Percentiles rank a stretch among this genome's conserved stretches.
Conservation (phyloP, 2,797 vertebrate species). For the Acanthopagrus latus region DNA sequence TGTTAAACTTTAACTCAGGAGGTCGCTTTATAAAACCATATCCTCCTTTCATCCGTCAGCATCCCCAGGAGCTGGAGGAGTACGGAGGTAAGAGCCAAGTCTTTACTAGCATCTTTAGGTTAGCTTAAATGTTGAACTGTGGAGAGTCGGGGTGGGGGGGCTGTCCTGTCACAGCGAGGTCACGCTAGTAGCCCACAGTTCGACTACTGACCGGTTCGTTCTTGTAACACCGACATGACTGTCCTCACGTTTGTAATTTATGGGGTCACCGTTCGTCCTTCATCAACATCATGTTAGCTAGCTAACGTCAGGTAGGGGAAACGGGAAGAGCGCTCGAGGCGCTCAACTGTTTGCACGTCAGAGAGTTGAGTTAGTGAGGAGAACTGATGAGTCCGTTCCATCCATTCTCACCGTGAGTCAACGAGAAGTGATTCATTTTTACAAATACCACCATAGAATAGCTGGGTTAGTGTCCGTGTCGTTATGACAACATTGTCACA, state of each 20-base stretch:
- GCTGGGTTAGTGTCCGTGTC: not conserved
- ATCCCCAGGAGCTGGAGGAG: slow-evolving; percentile 36
- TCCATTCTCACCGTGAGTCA: not conserved
- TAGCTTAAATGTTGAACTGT: slow-evolving; percentile 28
- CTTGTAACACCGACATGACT: not conserved
- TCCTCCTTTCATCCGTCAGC: not conserved
- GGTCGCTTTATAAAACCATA: fast-evolving
- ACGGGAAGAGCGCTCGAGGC: not conserved
- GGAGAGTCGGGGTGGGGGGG: not conserved
- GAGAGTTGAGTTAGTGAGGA: not conserved
- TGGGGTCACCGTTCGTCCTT: not conserved
- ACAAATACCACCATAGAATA: too few relatives aligned
- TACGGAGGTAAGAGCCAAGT: slow-evolving; percentile 33
- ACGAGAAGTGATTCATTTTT: too few relatives aligned
- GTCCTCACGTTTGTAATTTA: not conserved
- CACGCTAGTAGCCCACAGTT: too few relatives aligned
- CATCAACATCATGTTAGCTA: not conserved
- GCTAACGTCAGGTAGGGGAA: not conserved
- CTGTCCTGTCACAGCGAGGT: not conserved
- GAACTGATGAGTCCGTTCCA: not conserved
- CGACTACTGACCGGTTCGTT: not conserved
- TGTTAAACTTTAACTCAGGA: slow-evolving; percentile 49
- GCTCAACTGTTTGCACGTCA: not conserved
- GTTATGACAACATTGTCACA: not conserved
- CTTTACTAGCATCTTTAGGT: slow-evolving; percentile 21